Conservation (phyloP, 2,797 vertebrate genomes). For the Lithobates sylvaticus region DNA sequence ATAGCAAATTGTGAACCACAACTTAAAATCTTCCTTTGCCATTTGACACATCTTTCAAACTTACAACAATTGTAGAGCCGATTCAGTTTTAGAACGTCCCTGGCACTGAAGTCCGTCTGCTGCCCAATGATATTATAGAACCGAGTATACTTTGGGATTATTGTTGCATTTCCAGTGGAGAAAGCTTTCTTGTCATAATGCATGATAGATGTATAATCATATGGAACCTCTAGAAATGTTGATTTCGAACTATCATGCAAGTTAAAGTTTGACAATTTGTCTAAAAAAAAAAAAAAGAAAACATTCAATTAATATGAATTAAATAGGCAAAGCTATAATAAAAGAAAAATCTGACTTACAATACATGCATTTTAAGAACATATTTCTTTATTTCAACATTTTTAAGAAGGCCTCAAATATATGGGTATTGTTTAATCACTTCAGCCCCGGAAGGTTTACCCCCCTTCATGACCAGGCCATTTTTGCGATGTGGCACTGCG, state of each 20-base stretch:
- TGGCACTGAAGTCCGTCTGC: constrained; percentile 91
- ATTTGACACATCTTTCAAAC: constrained; percentile 60
- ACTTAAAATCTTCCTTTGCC: no score
- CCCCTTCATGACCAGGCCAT: no score
- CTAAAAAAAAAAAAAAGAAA: constrained; percentile 70
- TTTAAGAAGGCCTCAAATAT: no score
- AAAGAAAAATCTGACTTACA: no score
- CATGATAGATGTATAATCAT: constrained; percentile 94
- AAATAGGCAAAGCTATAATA: not conserved
- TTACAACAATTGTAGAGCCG: constrained; percentile 91
- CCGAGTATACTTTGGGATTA: constrained; percentile 85
- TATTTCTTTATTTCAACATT: no score
- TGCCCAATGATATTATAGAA: constrained; percentile 92
- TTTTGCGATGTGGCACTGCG: no score
- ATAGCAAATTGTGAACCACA: no score
- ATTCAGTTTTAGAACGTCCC: constrained; percentile 86
- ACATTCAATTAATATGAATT: not conserved
- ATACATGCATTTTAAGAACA: no score
- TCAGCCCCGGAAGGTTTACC: no score
- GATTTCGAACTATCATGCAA: constrained; percentile 80
- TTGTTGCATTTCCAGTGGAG: constrained; percentile 85
- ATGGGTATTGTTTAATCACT: no score
- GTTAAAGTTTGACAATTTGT: constrained; percentile 84
- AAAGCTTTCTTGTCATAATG: constrained; percentile 92
- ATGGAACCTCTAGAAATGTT: constrained; percentile 86